phyloP scores from a whole-genome alignment of 2,888 invertebrate species.

The Acanthoscelides obtectus region DNA sequence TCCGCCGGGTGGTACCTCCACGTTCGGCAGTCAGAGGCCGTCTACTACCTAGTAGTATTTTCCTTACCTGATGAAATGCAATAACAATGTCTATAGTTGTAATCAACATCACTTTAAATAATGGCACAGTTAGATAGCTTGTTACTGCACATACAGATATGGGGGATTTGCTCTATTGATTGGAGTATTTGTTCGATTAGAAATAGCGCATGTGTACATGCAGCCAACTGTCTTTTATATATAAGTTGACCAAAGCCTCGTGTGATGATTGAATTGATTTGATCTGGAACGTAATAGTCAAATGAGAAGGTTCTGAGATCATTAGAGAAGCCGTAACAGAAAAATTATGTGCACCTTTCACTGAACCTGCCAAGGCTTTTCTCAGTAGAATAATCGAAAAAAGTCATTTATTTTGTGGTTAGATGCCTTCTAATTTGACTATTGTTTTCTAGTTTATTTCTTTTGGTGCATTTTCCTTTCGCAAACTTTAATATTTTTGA shows the following conservation, averaged over 20 bases:
- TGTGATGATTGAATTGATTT: neutral
- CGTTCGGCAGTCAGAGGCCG: too few relatives aligned
- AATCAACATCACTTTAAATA: neutral
- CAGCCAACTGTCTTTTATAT: neutral
- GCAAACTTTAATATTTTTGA: too few relatives aligned
- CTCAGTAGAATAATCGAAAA: too few relatives aligned
- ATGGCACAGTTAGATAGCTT: neutral
- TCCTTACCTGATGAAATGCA: too few relatives aligned
- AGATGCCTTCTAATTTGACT: neutral
- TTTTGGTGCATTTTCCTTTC: neutral
- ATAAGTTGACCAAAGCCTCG: neutral
- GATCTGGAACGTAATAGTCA: neutral
- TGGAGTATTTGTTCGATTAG: neutral
- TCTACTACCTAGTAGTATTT: too few relatives aligned
- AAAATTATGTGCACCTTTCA: too few relatives aligned
- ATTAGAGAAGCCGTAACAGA: too few relatives aligned
- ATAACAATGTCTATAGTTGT: too few relatives aligned
- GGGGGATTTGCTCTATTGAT: neutral
- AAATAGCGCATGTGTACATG: neutral
- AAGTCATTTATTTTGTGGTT: too few relatives aligned
- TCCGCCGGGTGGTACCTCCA: too few relatives aligned
- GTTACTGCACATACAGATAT: neutral
- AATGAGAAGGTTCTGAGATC: neutral
- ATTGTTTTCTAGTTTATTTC: neutral
- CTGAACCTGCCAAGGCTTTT: too few relatives aligned